Evolutionary conservation across 2,888 invertebrate species (phyloP), one percentile per base, ranked within the genome.

Genomic region (Opisthograptis luteolata): DNA sequence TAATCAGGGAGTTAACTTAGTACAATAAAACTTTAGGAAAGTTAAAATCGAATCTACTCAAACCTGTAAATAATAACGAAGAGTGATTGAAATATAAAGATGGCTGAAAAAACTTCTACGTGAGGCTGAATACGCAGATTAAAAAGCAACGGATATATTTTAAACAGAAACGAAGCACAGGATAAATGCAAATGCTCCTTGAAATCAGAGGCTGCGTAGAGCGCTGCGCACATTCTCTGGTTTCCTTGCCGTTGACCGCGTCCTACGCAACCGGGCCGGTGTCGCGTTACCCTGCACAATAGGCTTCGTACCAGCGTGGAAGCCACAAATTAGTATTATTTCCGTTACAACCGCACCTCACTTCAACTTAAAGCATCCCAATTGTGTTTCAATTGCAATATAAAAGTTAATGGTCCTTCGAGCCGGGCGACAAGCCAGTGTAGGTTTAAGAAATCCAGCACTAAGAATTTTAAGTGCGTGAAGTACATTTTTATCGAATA

Each of bases 191-290:
- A n/a, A 9, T 2, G n/a, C 30, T 8, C 14, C n/a, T 14, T 30
- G n/a, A 30, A 30, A 37, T 17, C 15, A 4, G 27, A 27, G 12
- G n/a, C 27, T 20, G 32, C 10, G 10, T 7, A 19, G 13, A 31
- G 39, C 39, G 13, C 14, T 60, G 64, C 32, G 68, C 66, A 60
- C n/a, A n/a, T n/a, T n/a, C n/a, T n/a, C 76, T 76, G 31, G 50
- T 79, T 79, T 76, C 76, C 76, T 73, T 69, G 66, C 77, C 76
- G 73, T 75, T 76, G 80, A 76, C 76, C 79, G 81, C 84, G 73
- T 82, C 86, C 84, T 84, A 84, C 87, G 81, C 86, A 70, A 62
- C 56, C 60, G 55, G 58, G 22, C 37, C 63, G 58, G 64, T 79
- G 73, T 84, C 80, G 56, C 37, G 67, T 84, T 82, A 74, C 82